Evolutionary conservation across 2,888 invertebrate genomes (phyloP), one percentile per base, ranked within the genome.

Genomic region (Trimorus sp.): DNA sequence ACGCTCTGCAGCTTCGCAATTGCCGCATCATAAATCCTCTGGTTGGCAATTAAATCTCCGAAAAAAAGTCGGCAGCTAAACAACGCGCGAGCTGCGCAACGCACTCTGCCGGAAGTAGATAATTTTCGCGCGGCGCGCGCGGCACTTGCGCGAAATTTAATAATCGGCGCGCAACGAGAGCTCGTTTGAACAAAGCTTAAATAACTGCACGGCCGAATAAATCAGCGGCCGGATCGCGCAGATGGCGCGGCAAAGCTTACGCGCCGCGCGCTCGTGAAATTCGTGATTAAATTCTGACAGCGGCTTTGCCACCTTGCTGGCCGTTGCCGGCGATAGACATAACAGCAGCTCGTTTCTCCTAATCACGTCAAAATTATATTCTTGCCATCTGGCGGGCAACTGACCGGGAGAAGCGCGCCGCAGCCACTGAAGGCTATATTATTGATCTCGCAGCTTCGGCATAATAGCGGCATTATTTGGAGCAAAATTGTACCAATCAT

Each of bases 351-450:
- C 51, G 76, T 81, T 81, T 77, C 81, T 81, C 53, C 68, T 76
- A 81, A 81, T 81, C 81, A 73, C 81, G 71, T 56, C 71, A 49
- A 81, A 81, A 81, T 81, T 81, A 81, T 77, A 81, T 73, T 77
- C 81, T 69, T 51, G 51, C 77, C 81, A 81, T 81, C 71, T 77
- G 81, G 81, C 77, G 68, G 58, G 73, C 80, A 75, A 80, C 71
- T 76, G 75, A 65, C 63, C 79, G 59, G 26, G 74, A 69, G 62
- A 70, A 63, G 53, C 62, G 37, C 51, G 60, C 37, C 58, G 56
- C 69, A 51, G 69, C 62, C 74, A 49, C 73, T 45, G 48, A 68
- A 70, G 62, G 62, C 51, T 58, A 48, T 66, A 56, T 73, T 81
- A 81, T 71, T 76, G 81, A 70, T 71, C 62, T 60, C 62, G 59